Base-by-base conservation (phyloP, 2,797 vertebrate genomes). In the Eleutherodactylus coqui region DNA sequence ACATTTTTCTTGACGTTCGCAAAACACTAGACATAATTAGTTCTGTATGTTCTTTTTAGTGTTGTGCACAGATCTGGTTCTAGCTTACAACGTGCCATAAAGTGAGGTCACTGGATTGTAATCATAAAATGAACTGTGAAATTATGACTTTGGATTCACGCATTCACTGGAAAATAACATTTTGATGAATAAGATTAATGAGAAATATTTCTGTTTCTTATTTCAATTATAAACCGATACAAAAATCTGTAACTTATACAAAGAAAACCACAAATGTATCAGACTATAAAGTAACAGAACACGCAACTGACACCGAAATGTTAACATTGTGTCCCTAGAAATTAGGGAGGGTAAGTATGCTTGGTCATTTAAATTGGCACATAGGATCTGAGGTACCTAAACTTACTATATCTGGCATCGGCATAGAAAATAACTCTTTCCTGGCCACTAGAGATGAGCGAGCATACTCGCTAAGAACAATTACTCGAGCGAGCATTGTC, bases 61-160 rank as follows among this genome's bases (percentile, higher is more conserved):
- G 70, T n/a, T 73, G 38, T 73, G 5, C 5, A 27, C 70, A 16
- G 41, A 73, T 43, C 70, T 27, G 41, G 70, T 45, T 45, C 41
- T 14, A n/a, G 70, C 5, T 73, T 24, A 45, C 41, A 73, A 21
- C 70, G 45, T n/a, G 70, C 38, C 70, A 73, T 82, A 64, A 67
- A 70, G 80, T 82, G 80, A 82, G 5, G 67, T 82, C 80, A 70
- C 29, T 24, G 67, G 32, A 62, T 32, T 69, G 72, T 36, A 82
- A 36, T 64, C 47, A 51, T 29, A 11, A 53, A 72, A 82, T 82
- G 43, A 82, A 72, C 64, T 72, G 80, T 72, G 62, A 82, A 82
- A 55, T 72, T 82, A 36, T 34, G 67, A 82, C 60, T 47, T n/a
- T 72, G 45, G 34, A 70, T 51, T 69, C 69, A 83, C n/a, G 70